Evolutionary conservation across 2,113 vertebrate genomes (phyloP).

Genomic region (Lampris incognitus): DNA sequence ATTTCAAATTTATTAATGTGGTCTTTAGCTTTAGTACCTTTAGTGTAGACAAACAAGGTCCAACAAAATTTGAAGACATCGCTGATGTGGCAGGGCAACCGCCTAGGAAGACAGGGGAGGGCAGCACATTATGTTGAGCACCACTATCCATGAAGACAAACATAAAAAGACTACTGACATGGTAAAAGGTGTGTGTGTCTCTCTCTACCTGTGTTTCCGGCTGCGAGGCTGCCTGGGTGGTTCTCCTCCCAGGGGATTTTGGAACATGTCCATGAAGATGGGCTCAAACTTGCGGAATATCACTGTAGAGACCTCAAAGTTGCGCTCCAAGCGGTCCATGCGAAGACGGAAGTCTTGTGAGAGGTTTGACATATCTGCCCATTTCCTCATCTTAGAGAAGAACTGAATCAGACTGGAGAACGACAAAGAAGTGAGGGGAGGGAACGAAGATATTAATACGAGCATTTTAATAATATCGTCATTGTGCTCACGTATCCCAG

Average conservation of each 20-base stretch:
- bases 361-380: conserved; percentile 96
- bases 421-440: neutral
- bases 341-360: conserved; percentile 91
- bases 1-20: neutral
- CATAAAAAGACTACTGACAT: neutral
- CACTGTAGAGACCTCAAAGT: conserved; percentile 96
- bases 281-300: conserved; percentile 98
- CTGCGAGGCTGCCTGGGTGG: conserved; percentile 87
- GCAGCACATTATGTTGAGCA: neutral
- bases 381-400: conserved; percentile 99
- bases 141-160: neutral
- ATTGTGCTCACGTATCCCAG: no score
- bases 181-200: neutral
- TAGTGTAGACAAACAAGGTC: conserved; percentile 97
- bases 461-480: no score
- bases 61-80: conserved; percentile 99
- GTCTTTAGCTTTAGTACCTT: conserved; percentile 82
- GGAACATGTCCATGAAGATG: conserved; percentile 97
- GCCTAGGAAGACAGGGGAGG: conserved; percentile 73
- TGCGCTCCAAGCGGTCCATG: conserved; percentile 91
- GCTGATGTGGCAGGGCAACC: conserved; percentile 87
- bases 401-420: conserved; percentile 93
- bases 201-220: conserved; percentile 90
- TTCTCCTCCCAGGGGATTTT: conserved; percentile 88
- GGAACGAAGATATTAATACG: no score